These are phyloP conservation scores for Anagrus nilaparvatae DNA, from an alignment of 1,140 invertebrate species.

Conservation along the genomic window DNA sequence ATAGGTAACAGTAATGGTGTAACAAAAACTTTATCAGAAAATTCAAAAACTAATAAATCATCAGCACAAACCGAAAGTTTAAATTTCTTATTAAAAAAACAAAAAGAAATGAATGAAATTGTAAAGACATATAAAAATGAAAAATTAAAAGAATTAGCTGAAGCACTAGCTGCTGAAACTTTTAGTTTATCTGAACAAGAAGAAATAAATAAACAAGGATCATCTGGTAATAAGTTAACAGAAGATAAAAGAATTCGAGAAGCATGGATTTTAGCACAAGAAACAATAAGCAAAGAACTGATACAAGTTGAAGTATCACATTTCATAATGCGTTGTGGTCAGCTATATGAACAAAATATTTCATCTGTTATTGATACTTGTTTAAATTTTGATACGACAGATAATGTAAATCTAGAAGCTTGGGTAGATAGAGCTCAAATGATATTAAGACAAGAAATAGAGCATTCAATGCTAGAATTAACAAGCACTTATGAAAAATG, in stretches of 20 bases:
- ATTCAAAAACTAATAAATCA: slow-evolving; percentile 25
- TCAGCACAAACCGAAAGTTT: slow-evolving; percentile 36
- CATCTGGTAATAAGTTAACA: slow-evolving; percentile 29
- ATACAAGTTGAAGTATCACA: slow-evolving; percentile 64
- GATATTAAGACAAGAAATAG: slow-evolving; percentile 56
- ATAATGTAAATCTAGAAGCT: slow-evolving; percentile 52
- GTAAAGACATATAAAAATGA: slow-evolving; percentile 54
- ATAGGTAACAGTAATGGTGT: slow-evolving; percentile 34
- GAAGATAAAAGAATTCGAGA: slow-evolving; percentile 49
- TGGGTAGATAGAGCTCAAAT: slow-evolving; percentile 61
- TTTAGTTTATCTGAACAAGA: slow-evolving; percentile 42
- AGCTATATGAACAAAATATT: slow-evolving; percentile 49
- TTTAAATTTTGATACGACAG: slow-evolving; percentile 49
- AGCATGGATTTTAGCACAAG: slow-evolving; percentile 55
- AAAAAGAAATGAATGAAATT: slow-evolving; percentile 49
- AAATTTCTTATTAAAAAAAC: slow-evolving; percentile 49
- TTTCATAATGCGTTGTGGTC: slow-evolving; percentile 54
- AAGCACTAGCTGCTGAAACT: slow-evolving; percentile 53
- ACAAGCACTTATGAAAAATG: slow-evolving; percentile 53
- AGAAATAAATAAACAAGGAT: slow-evolving; percentile 28
- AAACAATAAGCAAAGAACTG: slow-evolving; percentile 59
- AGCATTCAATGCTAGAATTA: slow-evolving; percentile 53
- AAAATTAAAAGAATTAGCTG: slow-evolving; percentile 57
- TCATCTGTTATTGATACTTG: slow-evolving; percentile 38
- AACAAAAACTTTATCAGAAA: slow-evolving; percentile 22